phyloP scores from a whole-genome alignment of 2,113 vertebrate species.

The Cyanistes caeruleus region DNA sequence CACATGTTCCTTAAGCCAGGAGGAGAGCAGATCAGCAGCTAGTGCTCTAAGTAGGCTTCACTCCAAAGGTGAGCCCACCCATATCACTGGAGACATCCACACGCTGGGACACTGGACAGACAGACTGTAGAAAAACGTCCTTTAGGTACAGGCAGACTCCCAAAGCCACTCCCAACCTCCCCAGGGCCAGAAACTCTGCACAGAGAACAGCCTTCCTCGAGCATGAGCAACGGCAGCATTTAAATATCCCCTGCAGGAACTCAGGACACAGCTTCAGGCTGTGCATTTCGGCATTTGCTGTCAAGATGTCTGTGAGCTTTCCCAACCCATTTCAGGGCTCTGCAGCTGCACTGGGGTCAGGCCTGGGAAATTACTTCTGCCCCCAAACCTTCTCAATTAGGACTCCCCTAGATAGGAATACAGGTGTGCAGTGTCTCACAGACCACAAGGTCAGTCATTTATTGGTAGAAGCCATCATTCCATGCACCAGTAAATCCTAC shows the following conservation, averaged over 20 bases:
- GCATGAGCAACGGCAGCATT: background rate
- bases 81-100: constrained; percentile 6
- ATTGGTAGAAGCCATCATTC: constrained; percentile 35
- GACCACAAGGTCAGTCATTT: background rate
- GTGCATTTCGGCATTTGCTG: background rate
- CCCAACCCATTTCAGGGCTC: background rate
- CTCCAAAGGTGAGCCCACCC: constrained; percentile 40
- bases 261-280: background rate
- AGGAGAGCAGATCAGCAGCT: constrained; percentile 7
- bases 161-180: background rate
- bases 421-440: background rate
- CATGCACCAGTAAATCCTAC: constrained; percentile 38
- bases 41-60: constrained; percentile 33
- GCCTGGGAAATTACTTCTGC: background rate
- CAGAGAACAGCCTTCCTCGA: background rate
- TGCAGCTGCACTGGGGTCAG: background rate
- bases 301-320: background rate
- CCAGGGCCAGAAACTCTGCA: background rate
- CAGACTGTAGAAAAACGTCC: constrained; percentile 27
- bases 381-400: background rate
- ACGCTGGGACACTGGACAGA: background rate
- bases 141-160: background rate
- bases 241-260: background rate
- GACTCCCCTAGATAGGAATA: background rate
- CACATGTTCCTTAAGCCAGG: constrained; percentile 44